phyloP scores from a whole-genome alignment of 2,888 invertebrate genomes.

The Nephrotoma guestfalica region DNA sequence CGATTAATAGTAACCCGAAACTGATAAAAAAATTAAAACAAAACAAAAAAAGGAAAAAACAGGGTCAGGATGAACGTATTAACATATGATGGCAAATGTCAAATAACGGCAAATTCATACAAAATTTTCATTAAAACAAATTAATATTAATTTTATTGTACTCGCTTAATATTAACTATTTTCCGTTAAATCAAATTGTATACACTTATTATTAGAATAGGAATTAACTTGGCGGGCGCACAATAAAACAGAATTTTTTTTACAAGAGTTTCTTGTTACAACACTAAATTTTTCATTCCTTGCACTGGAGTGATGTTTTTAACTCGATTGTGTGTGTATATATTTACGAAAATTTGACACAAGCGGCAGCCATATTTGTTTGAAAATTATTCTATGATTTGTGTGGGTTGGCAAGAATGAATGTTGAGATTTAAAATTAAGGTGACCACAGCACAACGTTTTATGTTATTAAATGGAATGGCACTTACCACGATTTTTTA shows the following conservation, averaged over 20 bases:
- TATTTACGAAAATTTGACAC: background rate
- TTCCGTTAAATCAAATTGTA: background rate
- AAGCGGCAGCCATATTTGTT: background rate
- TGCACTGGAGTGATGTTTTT: background rate
- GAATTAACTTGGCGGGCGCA: background rate
- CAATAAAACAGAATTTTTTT: background rate
- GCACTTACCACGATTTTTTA: background rate
- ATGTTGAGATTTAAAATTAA: background rate
- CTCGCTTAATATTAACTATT: background rate
- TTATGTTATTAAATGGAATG: background rate
- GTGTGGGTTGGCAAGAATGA: background rate
- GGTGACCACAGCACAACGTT: background rate
- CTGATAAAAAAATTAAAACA: background rate
- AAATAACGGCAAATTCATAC: slow-evolving; percentile 4
- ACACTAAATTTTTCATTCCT: background rate
- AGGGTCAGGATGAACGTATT: background rate
- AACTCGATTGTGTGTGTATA: background rate
- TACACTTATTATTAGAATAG: background rate
- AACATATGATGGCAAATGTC: background rate
- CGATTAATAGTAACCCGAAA: background rate
- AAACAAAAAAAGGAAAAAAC: background rate
- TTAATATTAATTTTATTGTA: background rate
- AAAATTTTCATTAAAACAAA: background rate
- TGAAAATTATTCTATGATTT: background rate
- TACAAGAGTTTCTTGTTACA: background rate